Conservation (phyloP, 1,140 invertebrate species). For the Pissodes strobi region DNA sequence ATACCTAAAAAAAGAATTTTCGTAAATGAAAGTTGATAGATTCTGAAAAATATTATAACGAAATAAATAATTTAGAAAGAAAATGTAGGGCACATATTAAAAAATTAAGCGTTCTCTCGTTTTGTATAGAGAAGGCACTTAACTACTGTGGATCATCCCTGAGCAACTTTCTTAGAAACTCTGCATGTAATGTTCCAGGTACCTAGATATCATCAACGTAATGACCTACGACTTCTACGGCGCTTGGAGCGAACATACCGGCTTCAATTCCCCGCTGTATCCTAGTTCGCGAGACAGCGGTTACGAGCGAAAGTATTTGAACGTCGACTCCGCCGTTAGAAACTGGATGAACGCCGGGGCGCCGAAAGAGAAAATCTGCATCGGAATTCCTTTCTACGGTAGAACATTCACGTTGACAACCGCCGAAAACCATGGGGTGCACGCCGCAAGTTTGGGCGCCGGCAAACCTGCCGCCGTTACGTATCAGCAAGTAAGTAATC, state of each 20-base stretch:
- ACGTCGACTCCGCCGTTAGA: slow-evolving; percentile 43
- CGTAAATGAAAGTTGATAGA: too few species aligned
- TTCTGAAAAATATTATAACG: too few species aligned
- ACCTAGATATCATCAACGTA: slow-evolving; percentile 68
- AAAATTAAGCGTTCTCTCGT: too few species aligned
- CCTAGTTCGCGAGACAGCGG: slow-evolving; percentile 56
- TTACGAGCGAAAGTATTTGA: slow-evolving; percentile 39
- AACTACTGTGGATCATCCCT: too few species aligned
- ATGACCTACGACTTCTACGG: slow-evolving; percentile 75
- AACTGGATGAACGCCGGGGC: slow-evolving; percentile 52
- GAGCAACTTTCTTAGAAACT: too few species aligned
- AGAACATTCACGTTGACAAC: slow-evolving; percentile 64
- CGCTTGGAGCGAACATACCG: slow-evolving; percentile 63
- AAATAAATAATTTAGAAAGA: too few species aligned
- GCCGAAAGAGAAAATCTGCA: slow-evolving; percentile 63
- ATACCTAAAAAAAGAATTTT: too few species aligned
- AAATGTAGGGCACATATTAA: too few species aligned
- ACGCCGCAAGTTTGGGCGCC: slow-evolving; percentile 59
- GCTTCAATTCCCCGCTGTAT: slow-evolving; percentile 65
- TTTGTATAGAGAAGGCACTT: too few species aligned
- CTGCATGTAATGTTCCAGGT: too few species aligned
- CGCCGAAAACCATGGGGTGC: slow-evolving; percentile 58
- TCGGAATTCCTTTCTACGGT: slow-evolving; percentile 70
- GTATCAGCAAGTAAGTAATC: too few species aligned
- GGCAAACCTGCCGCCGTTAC: slow-evolving; percentile 43